A percentile compares a stretch with the other conserved stretches of the same genome.
Conservation (phyloP, 2,797 vertebrate species). For the Oreochromis mossambicus region DNA sequence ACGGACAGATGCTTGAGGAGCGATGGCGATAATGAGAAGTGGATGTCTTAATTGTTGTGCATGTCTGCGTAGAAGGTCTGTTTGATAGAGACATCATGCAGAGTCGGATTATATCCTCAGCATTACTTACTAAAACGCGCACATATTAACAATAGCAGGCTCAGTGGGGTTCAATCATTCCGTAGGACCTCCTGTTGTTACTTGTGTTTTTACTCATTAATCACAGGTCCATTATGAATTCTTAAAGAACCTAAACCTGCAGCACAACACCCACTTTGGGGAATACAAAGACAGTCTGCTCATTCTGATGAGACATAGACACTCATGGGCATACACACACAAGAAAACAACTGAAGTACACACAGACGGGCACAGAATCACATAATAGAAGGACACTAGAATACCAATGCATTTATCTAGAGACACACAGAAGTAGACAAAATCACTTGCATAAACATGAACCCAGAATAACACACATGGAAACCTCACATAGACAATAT, state of each 20-base stretch:
- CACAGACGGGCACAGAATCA: background rate
- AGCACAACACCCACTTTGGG: background rate
- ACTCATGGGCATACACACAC: background rate
- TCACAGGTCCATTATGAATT: conserved; percentile 35
- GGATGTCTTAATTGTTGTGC: background rate
- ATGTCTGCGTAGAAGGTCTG: background rate
- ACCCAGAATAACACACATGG: background rate
- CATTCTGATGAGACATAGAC: background rate
- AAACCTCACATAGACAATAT: background rate
- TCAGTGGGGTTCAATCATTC: background rate
- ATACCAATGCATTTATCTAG: background rate
- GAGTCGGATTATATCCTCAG: conserved; percentile 8
- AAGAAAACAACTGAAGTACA: background rate
- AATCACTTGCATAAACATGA: background rate
- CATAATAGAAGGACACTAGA: background rate
- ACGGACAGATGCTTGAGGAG: background rate
- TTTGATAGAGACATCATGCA: background rate
- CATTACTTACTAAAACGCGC: background rate
- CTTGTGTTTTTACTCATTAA: conserved; percentile 37
- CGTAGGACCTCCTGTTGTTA: conserved; percentile 14
- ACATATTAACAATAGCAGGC: background rate
- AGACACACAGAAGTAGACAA: background rate
- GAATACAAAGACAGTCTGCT: background rate
- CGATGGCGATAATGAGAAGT: background rate
- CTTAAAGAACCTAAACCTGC: conserved; percentile 9